Base-by-base conservation (phyloP, 1,140 invertebrate species). In the Drosophila sp. region DNA sequence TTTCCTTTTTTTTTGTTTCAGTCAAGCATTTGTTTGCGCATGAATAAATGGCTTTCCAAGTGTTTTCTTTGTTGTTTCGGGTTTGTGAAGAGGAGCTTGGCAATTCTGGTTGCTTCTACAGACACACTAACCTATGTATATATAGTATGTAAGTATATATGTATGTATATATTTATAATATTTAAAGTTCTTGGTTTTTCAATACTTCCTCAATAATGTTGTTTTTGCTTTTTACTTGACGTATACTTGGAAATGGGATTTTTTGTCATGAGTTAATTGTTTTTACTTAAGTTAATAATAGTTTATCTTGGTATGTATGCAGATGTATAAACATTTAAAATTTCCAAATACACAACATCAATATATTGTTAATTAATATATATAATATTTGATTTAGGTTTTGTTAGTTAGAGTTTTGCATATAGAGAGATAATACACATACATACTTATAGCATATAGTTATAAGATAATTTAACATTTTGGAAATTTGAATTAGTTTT, bases 311-410 rank as follows among this genome's bases (percentile, higher is more conserved):
- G 79, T 81, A 72, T 79, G 61, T 71, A 81, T 84, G 76, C 72
- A 75, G 69, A 79, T 71, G 72, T 79, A 87, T 87, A 82, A 82
- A 89, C 84, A 87, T 83, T 87, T 87, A 87, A 87, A 87, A 87
- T 87, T 87, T 83, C 70, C 76, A 87, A 50, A 87, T 87, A 87
- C 83, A 87, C 83, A 87, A 87, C 83, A 87, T 87, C 83, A 87
- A 87, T 87, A 87, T 87, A 87, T 89, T 86, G 76, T 82, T 87
- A 87, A 83, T 87, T 76, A 58, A 82, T 79, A 76, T 68, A 70
- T 86, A 70, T 85, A 62, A 58, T 85, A 73, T 73, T 76, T 65
- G 38, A n/a, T 63, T 67, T 47, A 47, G 23, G 38, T 66, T 78
- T 64, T 66, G 66, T 74, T 85, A 87, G 68, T 76, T 73, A 76